A percentile compares a stretch with the other conserved stretches of the same genome.
Evolutionary conservation across 1,140 invertebrate genomes (phyloP).

Genomic region (Solenopsis fugax): DNA sequence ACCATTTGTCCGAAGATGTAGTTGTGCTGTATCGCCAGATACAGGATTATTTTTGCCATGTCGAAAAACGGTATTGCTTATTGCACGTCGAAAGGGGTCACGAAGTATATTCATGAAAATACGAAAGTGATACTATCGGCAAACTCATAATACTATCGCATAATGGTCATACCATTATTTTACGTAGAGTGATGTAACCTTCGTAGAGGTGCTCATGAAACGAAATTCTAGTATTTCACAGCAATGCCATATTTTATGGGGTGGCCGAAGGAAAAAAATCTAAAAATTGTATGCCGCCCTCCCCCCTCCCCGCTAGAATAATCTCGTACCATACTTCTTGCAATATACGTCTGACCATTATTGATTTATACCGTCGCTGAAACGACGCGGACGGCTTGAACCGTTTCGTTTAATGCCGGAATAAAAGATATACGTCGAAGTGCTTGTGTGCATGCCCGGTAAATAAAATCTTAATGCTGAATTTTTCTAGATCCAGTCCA

Average conservation of each 20-base stretch:
- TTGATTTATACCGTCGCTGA: not conserved
- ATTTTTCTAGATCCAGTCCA: not conserved
- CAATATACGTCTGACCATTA: not conserved
- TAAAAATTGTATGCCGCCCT: not conserved
- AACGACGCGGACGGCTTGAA: not conserved
- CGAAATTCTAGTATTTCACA: not conserved
- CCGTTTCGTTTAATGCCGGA: not conserved
- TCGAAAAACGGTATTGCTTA: slow-evolving; percentile 22
- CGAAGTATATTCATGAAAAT: not conserved
- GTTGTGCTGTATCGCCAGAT: slow-evolving; percentile 2
- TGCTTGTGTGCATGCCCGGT: not conserved
- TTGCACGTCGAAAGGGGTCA: not conserved
- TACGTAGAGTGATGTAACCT: not conserved
- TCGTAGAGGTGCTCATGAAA: not conserved
- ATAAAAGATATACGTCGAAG: not conserved
- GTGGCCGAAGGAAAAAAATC: not conserved
- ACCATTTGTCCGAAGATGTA: slow-evolving; percentile 30
- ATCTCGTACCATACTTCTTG: not conserved
- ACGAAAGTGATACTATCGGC: not conserved
- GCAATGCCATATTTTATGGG: not conserved
- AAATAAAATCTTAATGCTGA: slow-evolving; percentile 15
- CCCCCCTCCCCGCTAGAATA: not conserved
- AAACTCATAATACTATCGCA: not conserved
- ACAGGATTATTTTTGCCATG: not conserved
- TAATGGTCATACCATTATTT: slow-evolving; percentile 14